These are phyloP conservation scores for Tiaroga cobitis DNA, from an alignment of 2,797 vertebrate species.

Conservation along the genomic window DNA sequence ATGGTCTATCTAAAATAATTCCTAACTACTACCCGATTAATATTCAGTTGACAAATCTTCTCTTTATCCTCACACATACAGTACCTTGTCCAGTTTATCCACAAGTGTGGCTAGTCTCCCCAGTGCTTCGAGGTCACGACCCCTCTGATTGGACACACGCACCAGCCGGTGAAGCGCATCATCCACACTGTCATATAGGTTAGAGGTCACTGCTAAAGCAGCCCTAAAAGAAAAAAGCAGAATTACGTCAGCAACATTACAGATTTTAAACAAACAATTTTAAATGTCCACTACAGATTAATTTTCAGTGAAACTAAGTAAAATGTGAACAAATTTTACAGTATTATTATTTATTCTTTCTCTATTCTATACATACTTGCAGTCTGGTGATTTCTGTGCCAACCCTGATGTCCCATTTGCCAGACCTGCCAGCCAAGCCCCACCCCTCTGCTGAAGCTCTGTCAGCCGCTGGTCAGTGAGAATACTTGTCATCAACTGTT, in stretches of 20 bases:
- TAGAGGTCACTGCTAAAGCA: constrained; percentile 76
- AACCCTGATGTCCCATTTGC: constrained; percentile 73
- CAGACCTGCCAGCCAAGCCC: constrained; percentile 86
- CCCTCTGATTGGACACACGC: constrained; percentile 84
- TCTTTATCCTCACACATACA: constrained; percentile 3
- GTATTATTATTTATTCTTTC: neutral
- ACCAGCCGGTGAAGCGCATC: constrained; percentile 89
- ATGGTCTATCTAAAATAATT: neutral
- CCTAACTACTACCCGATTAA: neutral
- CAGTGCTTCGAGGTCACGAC: constrained; percentile 80
- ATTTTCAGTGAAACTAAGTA: neutral
- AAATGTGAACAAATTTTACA: neutral
- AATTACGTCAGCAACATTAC: neutral
- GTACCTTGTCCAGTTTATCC: constrained; percentile 77
- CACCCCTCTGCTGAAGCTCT: constrained; percentile 85
- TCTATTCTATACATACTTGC: constrained; percentile 76
- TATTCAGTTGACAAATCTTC: neutral
- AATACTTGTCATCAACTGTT: constrained; percentile 83
- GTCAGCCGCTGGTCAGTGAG: constrained; percentile 85
- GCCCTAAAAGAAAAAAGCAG: constrained; percentile 63
- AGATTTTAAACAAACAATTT: neutral
- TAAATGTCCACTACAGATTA: neutral
- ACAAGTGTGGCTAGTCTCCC: constrained; percentile 73
- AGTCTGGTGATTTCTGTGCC: constrained; percentile 80
- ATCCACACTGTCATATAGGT: constrained; percentile 88